Conservation (phyloP, 2,888 invertebrate species). For the Hydriomena furcata region DNA sequence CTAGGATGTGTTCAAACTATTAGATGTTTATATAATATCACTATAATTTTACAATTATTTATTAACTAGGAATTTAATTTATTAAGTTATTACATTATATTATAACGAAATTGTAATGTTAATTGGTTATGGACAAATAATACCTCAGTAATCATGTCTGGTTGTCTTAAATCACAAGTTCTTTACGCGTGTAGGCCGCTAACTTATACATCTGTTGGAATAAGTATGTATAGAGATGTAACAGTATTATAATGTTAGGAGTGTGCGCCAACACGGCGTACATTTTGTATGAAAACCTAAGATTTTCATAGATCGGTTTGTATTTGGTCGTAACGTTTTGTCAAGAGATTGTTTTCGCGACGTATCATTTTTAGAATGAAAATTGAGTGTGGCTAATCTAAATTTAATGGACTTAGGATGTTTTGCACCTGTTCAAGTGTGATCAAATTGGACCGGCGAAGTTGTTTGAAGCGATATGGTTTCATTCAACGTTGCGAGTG, state of each 20-base stretch:
- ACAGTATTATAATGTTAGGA: constrained; percentile 38
- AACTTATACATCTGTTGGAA: constrained; percentile 20
- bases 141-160: constrained; percentile 58
- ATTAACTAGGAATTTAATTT: constrained; percentile 72
- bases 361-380: constrained; percentile 15
- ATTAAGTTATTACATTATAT: constrained; percentile 64
- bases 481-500: constrained; percentile 16
- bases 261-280: constrained; percentile 20
- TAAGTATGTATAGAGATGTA: constrained; percentile 24
- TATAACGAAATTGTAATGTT: constrained; percentile 39
- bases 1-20: constrained; percentile 80
- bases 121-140: constrained; percentile 54
- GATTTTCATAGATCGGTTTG: constrained; percentile 17
- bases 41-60: constrained; percentile 72
- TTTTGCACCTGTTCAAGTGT: constrained; percentile 20
- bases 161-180: constrained; percentile 56
- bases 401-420: constrained; percentile 18
- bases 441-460: constrained; percentile 18
- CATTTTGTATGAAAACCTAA: constrained; percentile 21
- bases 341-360: constrained; percentile 19
- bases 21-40: constrained; percentile 64
- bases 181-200: constrained; percentile 28
- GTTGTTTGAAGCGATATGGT: constrained; percentile 21
- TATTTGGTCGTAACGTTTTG: constrained; percentile 15
- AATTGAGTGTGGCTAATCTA: constrained; percentile 27